Evolutionary conservation across 1,140 invertebrate genomes (phyloP).

Genomic region (Lepidurus packardi): DNA sequence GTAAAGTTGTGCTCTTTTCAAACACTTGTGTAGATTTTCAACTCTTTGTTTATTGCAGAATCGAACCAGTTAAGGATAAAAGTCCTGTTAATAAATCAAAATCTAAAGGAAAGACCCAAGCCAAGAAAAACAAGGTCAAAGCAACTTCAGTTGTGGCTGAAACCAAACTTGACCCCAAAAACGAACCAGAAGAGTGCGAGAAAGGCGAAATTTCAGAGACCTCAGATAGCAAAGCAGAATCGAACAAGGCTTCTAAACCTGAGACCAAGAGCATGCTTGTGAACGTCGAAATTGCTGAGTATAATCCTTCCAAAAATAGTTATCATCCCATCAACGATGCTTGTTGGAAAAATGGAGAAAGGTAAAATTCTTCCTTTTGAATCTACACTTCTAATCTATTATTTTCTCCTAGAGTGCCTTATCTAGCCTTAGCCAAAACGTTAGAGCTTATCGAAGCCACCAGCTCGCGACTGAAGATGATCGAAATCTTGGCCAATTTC

Average conservation of each 20-base stretch:
- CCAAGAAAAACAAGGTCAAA: conserved; percentile 22
- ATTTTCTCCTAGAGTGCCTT: conserved; percentile 60
- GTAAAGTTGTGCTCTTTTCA: background rate
- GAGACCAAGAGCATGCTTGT: conserved; percentile 38
- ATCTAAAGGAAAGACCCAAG: background rate
- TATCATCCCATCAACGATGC: conserved; percentile 91
- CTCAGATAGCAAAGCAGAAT: conserved; percentile 14
- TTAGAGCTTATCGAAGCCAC: conserved; percentile 86
- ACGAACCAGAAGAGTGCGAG: background rate
- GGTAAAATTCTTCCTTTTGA: conserved; percentile 36
- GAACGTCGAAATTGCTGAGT: conserved; percentile 46
- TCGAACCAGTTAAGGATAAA: background rate
- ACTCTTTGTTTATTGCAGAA: background rate
- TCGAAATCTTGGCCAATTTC: conserved; percentile 90
- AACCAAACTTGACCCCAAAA: conserved; percentile 7
- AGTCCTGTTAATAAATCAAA: background rate
- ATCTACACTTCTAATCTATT: conserved; percentile 33
- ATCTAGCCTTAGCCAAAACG: conserved; percentile 83
- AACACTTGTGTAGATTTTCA: background rate
- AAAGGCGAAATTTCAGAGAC: conserved; percentile 20
- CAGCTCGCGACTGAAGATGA: conserved; percentile 83
- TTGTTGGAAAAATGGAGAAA: conserved; percentile 70
- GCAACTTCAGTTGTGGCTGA: background rate
- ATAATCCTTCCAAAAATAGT: conserved; percentile 67
- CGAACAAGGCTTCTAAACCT: conserved; percentile 18